phyloP scores from a whole-genome alignment of 2,888 invertebrate genomes.

The Dryadula phaetusa region DNA sequence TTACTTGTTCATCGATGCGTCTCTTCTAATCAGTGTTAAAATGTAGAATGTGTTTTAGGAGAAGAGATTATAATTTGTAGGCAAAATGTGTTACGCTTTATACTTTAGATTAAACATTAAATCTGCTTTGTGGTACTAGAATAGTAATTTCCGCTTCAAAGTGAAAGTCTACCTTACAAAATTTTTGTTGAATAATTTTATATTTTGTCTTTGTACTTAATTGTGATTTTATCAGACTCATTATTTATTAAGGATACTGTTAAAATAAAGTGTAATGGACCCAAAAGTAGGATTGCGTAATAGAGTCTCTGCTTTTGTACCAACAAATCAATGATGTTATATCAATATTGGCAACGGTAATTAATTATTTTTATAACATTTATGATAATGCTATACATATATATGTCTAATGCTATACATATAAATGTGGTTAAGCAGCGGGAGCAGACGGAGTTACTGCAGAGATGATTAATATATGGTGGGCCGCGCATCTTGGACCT shows the following conservation, averaged over 20 bases:
- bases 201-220: conserved; percentile 12
- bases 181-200: conserved; percentile 18
- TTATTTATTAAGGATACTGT: conserved; percentile 2
- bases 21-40: conserved; percentile 35
- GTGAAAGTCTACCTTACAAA: conserved; percentile 26
- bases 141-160: conserved; percentile 30
- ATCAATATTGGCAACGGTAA: too few species aligned
- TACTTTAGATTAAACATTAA: conserved; percentile 29
- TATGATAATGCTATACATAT: too few species aligned
- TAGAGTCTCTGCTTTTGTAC: too few species aligned
- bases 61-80: conserved; percentile 12
- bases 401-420: too few species aligned
- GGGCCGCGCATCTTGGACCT: too few species aligned
- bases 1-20: conserved; percentile 30
- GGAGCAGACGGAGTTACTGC: too few species aligned
- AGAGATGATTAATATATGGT: too few species aligned
- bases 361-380: too few species aligned
- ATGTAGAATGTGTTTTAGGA: conserved; percentile 20
- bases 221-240: not conserved
- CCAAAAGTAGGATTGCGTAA: not conserved
- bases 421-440: too few species aligned
- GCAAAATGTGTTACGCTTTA: conserved; percentile 16
- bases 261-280: not conserved
- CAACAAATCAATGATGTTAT: too few species aligned
- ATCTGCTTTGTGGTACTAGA: conserved; percentile 32